Evolutionary conservation across 2,113 vertebrate species (phyloP), one percentile per base, ranked within the genome.

Genomic region (Seriola dumerili): DNA sequence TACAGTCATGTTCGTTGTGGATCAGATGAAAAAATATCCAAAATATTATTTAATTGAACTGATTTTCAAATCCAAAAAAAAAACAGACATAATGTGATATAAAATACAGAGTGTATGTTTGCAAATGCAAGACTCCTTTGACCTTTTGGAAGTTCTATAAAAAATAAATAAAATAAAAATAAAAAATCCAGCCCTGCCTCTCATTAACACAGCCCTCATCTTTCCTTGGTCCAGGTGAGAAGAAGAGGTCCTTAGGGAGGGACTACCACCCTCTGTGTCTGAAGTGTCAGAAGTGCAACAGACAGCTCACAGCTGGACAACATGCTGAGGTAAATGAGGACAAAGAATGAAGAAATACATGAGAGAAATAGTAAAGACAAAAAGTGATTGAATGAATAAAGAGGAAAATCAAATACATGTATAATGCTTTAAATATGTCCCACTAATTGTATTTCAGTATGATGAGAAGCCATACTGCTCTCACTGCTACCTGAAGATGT

Each of bases 231-330:
- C n/a, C 83, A 96, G 96, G 93, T 88, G 96, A 97, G 87, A 96
- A 93, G 85, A 96, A 94, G 76, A 93, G 94, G 65, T 97, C 96
- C 7, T 32, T 96, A 38, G 96, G 96, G 62, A 94, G 95, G 73
- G 96, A 96, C 91, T 96, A 96, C 89, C 96, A 96, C 87, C 96
- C 96, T 2, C 92, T 97, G 44, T 97, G 96, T 89, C 92, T 97
- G 88, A 97, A 97, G 91, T 97, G 96, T 86, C 94, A 94, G 57
- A 91, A 71, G 16, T 97, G 96, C 83, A 96, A 95, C 81, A 87
- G 94, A 74, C 95, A 96, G 68, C 94, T 97, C 69, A 96, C 92
- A 36, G 83, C 96, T 5, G 96, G 96, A 68, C 95, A 96, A 81
- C 96, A 97, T 63, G 96, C 96, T 57, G 95, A 97, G 95, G 96